phyloP scores from a whole-genome alignment of 1,140 invertebrate species.

The Pogonomyrmex californicus region DNA sequence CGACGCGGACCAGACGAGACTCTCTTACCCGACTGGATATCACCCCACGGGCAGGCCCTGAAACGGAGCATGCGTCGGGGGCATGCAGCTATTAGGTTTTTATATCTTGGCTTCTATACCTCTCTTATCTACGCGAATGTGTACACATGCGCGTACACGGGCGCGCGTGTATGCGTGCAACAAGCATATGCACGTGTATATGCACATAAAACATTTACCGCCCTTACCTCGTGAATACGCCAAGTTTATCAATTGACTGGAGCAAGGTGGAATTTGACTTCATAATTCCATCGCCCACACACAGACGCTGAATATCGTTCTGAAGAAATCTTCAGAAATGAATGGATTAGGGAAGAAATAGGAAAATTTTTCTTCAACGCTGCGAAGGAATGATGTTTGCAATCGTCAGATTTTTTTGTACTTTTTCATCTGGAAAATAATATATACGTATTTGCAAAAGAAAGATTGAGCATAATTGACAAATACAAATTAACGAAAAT shows the following conservation, averaged over 20 bases:
- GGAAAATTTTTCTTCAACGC: not conserved
- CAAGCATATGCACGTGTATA: not conserved
- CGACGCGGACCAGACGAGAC: constrained; percentile 46
- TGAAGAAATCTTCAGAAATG: not conserved
- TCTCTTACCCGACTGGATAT: constrained; percentile 59
- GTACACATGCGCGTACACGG: constrained; percentile 13
- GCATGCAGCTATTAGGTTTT: constrained; percentile 51
- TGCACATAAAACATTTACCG: not conserved
- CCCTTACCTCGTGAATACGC: constrained; percentile 4
- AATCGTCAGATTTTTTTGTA: not conserved
- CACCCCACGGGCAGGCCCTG: constrained; percentile 38
- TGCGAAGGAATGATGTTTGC: not conserved
- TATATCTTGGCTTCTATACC: constrained; percentile 29
- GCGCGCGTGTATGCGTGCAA: not conserved
- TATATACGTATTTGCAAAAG: not conserved
- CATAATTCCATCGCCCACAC: not conserved
- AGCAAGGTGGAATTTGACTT: not conserved
- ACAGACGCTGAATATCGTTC: not conserved
- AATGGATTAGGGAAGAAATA: not conserved
- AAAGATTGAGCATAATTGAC: not conserved
- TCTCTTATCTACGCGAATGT: constrained; percentile 51
- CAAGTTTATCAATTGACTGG: not conserved
- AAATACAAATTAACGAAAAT: no score
- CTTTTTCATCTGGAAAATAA: not conserved
- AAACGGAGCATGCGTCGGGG: constrained; percentile 57